Evolutionary conservation across 2,113 vertebrate genomes (phyloP).

Genomic region (Puffinus mauretanicus): DNA sequence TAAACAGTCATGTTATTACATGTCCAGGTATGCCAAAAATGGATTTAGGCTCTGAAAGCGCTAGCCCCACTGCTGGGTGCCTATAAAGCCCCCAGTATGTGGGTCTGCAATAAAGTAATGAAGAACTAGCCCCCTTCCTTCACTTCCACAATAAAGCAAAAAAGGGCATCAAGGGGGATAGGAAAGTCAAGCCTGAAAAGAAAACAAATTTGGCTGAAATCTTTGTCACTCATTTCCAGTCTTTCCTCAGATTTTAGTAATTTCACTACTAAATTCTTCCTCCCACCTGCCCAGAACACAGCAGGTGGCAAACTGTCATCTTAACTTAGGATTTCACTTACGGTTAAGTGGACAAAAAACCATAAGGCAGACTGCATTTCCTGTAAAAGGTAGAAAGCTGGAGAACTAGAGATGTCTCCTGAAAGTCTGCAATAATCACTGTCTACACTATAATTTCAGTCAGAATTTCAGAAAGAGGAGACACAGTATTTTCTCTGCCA

Average conservation of each 20-base stretch:
- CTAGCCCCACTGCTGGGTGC: conserved; percentile 7
- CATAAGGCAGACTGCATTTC: not conserved
- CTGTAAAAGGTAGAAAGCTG: not conserved
- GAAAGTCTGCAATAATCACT: not conserved
- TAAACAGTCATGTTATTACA: conserved; percentile 42
- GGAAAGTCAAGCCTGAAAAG: not conserved
- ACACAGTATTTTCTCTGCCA: not conserved
- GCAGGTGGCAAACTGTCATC: not conserved
- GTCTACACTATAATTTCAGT: not conserved
- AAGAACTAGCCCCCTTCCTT: not conserved
- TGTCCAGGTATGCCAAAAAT: conserved; percentile 29
- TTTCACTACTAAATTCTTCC: not conserved
- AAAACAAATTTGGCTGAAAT: not conserved
- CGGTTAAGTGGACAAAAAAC: not conserved
- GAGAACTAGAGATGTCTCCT: not conserved
- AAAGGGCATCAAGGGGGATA: not conserved
- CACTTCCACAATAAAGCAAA: not conserved
- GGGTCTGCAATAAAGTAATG: not conserved
- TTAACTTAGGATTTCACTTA: not conserved
- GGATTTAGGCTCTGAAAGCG: conserved; percentile 11
- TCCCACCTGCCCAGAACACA: not conserved
- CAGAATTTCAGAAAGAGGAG: not conserved
- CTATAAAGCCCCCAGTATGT: not conserved
- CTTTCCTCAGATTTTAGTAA: not conserved
- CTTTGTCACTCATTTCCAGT: not conserved